Conservation (phyloP, 2,797 vertebrate genomes). For the Bucorvus abyssinicus region DNA sequence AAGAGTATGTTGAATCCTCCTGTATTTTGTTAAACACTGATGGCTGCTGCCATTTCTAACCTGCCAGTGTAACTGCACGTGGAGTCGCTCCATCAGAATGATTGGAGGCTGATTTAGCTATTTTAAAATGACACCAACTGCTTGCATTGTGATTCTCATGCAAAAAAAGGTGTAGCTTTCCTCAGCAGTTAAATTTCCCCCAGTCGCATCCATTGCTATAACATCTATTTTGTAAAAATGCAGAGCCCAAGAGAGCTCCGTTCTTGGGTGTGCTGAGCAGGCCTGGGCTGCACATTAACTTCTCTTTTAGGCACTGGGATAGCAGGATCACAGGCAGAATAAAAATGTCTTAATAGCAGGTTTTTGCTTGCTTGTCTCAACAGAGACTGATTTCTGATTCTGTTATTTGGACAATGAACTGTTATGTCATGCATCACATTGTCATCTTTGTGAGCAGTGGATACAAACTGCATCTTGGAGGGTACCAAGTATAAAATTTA, state of each 20-base stretch:
- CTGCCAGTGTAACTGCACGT: background rate
- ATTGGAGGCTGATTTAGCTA: background rate
- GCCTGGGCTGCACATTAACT: background rate
- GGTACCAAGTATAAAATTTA: background rate
- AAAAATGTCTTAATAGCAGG: background rate
- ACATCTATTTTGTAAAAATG: slow-evolving; percentile 34
- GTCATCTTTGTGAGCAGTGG: background rate
- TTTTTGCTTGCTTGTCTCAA: slow-evolving; percentile 8
- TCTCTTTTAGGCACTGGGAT: background rate
- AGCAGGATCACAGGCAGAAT: background rate
- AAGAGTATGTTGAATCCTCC: background rate
- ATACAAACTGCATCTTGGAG: background rate
- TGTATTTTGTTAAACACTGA: background rate
- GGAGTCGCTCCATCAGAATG: background rate
- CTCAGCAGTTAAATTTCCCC: background rate
- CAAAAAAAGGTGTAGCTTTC: background rate
- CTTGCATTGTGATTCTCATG: background rate
- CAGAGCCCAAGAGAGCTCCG: background rate
- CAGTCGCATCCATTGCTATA: background rate
- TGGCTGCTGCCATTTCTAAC: background rate
- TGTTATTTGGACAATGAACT: slow-evolving; percentile 4
- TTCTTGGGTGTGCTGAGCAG: background rate
- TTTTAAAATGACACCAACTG: background rate
- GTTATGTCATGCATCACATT: background rate
- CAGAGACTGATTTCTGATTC: slow-evolving; percentile 19